phyloP scores from a whole-genome alignment of 2,888 invertebrate species.

The Cremastinae sp. region DNA sequence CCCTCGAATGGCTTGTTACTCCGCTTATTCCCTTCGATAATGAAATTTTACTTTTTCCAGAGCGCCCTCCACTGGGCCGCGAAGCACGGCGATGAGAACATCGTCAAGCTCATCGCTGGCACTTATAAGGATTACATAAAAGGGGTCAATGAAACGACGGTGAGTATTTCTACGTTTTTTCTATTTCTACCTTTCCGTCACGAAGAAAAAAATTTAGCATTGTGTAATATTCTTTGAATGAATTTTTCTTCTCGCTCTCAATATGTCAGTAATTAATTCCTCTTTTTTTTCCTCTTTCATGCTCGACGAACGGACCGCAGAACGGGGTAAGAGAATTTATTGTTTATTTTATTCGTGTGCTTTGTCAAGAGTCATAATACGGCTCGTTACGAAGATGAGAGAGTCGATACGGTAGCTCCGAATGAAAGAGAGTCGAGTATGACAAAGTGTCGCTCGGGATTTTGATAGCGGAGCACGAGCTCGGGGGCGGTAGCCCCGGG shows the following conservation, averaged over 20 bases:
- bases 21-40: too few species aligned
- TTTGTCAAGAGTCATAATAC: background rate
- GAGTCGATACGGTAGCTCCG: slow-evolving; percentile 6
- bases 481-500: slow-evolving; percentile 44
- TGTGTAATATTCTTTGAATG: too few species aligned
- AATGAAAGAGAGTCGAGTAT: slow-evolving; percentile 51
- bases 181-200: background rate
- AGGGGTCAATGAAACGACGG: slow-evolving; percentile 91
- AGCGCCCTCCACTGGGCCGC: slow-evolving; percentile 98
- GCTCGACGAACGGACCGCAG: slow-evolving; percentile 60
- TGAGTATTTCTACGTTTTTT: slow-evolving; percentile 79
- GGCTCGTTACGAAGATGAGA: background rate
- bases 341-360: background rate
- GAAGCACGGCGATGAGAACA: slow-evolving; percentile 94
- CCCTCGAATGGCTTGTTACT: too few species aligned
- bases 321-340: slow-evolving; percentile 74
- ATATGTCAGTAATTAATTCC: slow-evolving; percentile 36
- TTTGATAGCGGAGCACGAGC: slow-evolving; percentile 30
- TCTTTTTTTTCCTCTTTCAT: slow-evolving; percentile 21
- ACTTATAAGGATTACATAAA: slow-evolving; percentile 86
- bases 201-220: slow-evolving; percentile 26
- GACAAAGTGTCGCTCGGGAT: slow-evolving; percentile 48
- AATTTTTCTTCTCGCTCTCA: slow-evolving; percentile 18
- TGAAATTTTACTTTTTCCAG: slow-evolving; percentile 82
- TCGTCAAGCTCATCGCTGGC: slow-evolving; percentile 96